Conservation (phyloP, 2,888 invertebrate genomes). For the Trisateles emortualis region DNA sequence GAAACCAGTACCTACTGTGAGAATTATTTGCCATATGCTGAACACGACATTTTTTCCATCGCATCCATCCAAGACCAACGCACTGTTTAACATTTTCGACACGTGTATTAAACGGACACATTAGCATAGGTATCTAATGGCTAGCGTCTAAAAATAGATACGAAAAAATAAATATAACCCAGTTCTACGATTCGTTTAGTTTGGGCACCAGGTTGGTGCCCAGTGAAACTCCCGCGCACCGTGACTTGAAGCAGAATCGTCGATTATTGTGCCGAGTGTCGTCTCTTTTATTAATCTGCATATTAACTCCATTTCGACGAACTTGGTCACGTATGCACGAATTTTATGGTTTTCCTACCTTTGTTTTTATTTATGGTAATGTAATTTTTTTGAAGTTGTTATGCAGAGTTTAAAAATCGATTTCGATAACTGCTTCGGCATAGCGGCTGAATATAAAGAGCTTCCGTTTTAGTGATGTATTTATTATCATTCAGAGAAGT, state of each 20-base stretch:
- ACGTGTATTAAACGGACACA: constrained; percentile 34
- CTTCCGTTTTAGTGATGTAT: constrained; percentile 39
- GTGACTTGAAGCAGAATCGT: constrained; percentile 78
- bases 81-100: constrained; percentile 30
- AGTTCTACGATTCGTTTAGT: constrained; percentile 30
- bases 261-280: constrained; percentile 58
- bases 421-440: constrained; percentile 36
- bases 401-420: constrained; percentile 49
- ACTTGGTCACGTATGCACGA: constrained; percentile 46
- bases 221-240: constrained; percentile 66
- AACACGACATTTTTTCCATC: neutral
- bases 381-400: constrained; percentile 36
- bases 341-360: constrained; percentile 54
- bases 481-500: constrained; percentile 8
- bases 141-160: constrained; percentile 42
- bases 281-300: constrained; percentile 70
- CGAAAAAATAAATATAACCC: constrained; percentile 47
- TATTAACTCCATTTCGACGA: constrained; percentile 61
- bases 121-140: constrained; percentile 38
- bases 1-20: neutral
- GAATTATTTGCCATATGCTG: neutral
- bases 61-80: neutral
- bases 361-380: constrained; percentile 51
- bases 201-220: constrained; percentile 12
- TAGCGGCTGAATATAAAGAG: constrained; percentile 38